Evolutionary conservation across 2,113 vertebrate genomes (phyloP).

Genomic region (Notothenia coriiceps): DNA sequence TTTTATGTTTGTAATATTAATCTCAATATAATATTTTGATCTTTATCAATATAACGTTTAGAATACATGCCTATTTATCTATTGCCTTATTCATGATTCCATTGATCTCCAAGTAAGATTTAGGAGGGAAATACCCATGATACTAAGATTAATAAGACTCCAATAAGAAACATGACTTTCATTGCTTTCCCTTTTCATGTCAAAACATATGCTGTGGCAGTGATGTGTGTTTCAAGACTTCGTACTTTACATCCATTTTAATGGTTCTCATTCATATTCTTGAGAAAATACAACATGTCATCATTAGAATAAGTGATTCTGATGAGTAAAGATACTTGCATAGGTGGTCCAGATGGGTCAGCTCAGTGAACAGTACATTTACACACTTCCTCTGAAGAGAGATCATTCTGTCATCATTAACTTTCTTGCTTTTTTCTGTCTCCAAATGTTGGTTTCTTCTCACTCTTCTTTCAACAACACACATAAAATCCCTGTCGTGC

Average conservation of each 20-base stretch:
- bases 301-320: conserved; percentile 20
- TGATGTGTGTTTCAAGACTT: conserved; percentile 7
- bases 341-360: conserved; percentile 49
- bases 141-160: background rate
- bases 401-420: conserved; percentile 18
- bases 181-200: background rate
- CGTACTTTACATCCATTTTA: background rate
- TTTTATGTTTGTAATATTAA: background rate
- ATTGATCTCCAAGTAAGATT: background rate
- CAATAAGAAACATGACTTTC: conserved; percentile 2
- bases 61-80: background rate
- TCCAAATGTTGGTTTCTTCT: conserved; percentile 9
- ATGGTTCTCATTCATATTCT: background rate
- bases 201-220: background rate
- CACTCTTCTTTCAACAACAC: background rate
- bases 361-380: conserved; percentile 14
- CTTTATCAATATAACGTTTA: background rate
- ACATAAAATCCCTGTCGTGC: background rate
- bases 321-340: conserved; percentile 8
- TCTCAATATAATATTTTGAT: background rate
- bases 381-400: conserved; percentile 25
- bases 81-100: background rate
- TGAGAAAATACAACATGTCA: conserved; percentile 2
- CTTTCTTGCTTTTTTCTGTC: conserved; percentile 26
- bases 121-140: background rate